phyloP scores from a whole-genome alignment of 2,888 invertebrate species.

The Stenurella melanura region DNA sequence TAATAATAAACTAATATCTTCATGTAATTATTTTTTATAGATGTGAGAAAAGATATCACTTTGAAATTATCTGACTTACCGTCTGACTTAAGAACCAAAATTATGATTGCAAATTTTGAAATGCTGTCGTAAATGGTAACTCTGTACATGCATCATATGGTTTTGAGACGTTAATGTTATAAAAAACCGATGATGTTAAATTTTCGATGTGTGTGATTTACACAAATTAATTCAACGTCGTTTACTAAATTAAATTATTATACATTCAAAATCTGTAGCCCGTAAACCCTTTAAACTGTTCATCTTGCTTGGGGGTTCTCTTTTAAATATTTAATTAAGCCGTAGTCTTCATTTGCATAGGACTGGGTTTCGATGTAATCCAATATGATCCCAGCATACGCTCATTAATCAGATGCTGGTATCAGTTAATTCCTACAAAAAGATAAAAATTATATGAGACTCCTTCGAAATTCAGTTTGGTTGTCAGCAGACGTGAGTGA shows the following conservation, averaged over 20 bases:
- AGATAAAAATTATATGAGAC: slow-evolving; percentile 46
- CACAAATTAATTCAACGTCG: slow-evolving; percentile 1
- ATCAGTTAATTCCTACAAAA: slow-evolving; percentile 41
- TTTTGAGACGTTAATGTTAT: too few relatives aligned
- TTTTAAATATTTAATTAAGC: slow-evolving; percentile 62
- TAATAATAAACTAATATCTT: too few relatives aligned
- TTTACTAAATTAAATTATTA: slow-evolving; percentile 38
- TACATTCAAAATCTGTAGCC: slow-evolving; percentile 36
- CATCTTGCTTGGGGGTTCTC: slow-evolving; percentile 46
- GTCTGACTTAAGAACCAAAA: too few relatives aligned
- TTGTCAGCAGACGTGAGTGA: slow-evolving; percentile 48
- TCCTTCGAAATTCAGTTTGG: slow-evolving; percentile 41
- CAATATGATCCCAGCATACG: slow-evolving; percentile 43
- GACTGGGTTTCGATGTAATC: slow-evolving; percentile 53
- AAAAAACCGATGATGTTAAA: not conserved
- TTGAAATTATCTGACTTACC: too few relatives aligned
- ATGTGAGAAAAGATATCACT: too few relatives aligned
- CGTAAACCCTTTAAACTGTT: slow-evolving; percentile 36
- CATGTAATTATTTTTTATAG: too few relatives aligned
- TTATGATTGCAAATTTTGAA: too few relatives aligned
- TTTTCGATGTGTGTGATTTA: not conserved
- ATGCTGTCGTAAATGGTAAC: too few relatives aligned
- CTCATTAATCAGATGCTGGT: slow-evolving; percentile 53
- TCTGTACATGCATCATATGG: too few relatives aligned
- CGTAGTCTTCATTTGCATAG: slow-evolving; percentile 58